Base-by-base conservation (phyloP, 1,140 invertebrate species). In the Acromyrmex echinatior region DNA sequence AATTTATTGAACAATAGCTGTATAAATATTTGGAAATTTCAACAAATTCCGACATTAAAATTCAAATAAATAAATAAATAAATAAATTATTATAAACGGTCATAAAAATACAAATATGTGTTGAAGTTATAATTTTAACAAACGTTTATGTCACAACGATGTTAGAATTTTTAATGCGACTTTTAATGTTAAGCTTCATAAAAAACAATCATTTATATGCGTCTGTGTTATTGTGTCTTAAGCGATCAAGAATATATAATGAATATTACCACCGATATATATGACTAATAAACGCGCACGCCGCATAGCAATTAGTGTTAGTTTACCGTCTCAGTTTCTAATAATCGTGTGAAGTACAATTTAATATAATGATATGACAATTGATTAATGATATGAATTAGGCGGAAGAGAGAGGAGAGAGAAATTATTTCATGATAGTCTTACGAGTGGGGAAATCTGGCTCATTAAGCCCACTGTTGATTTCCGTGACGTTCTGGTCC, bases 371-470 rank as follows among this genome's bases (percentile, higher is more conserved):
- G 7, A 70, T 49, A 25, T 7, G 0, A 51, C 3, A 45, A 51
- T 70, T 70, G 39, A 66, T 39, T 66, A 16, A 21, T 25, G 35
- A 12, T 10, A 45, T 21, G 4, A 51, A 70, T 49, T 45, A 14
- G 7, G 3, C 1, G n/a, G 3, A 63, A 62, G 31, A 35, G 31
- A 35, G 14, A 12, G 3, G 51, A 62, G 4, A 35, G 5, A 35
- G 14, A 12, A 62, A 49, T 49, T 12, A 60, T 45, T 60, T n/a
- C 9, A 51, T 78, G 80, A 87, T 31, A 86, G 77, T 63, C 95
- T 95, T 94, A 95, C 95, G 95, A 49, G 87, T 95, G 1, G 90
- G 85, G 62, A 95, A 95, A 79, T 95, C 91, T 9, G 94, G 94
- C 58, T 95, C 94, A 18, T 91, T 92, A 18, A 58, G 51, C 45